Conservation (phyloP, 2,888 invertebrate species). For the Trachelus iudaicus region DNA sequence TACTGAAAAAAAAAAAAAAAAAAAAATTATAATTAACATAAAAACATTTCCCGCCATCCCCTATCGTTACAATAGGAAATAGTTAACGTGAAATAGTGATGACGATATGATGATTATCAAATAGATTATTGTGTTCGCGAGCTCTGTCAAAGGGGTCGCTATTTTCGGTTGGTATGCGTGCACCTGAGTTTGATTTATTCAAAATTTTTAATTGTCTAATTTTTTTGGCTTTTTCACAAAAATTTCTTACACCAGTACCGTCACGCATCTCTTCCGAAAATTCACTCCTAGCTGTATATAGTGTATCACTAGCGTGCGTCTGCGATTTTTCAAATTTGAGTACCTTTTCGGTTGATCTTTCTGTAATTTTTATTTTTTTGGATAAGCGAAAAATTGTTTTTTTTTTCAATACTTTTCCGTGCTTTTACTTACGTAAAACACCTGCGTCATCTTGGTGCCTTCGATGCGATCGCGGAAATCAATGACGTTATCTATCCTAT, state of each 20-base stretch:
- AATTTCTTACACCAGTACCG: too few species aligned
- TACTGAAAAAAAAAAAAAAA: background rate
- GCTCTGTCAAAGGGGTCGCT: constrained; percentile 38
- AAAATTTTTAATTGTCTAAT: too few species aligned
- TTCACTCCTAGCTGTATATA: constrained; percentile 40
- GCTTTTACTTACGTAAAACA: too few species aligned
- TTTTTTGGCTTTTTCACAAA: too few species aligned
- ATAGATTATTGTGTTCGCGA: constrained; percentile 56
- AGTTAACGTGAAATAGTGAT: constrained; percentile 36
- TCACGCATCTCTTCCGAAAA: too few species aligned
- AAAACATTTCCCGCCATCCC: constrained; percentile 14
- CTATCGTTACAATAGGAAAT: constrained; percentile 46
- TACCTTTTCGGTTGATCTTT: background rate
- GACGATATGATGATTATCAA: constrained; percentile 45
- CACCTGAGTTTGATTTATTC: background rate
- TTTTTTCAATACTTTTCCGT: too few species aligned
- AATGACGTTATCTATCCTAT: background rate
- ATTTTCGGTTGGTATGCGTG: background rate
- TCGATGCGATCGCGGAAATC: background rate
- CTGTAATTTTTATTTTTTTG: too few species aligned
- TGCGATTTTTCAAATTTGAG: background rate
- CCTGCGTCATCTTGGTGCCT: background rate
- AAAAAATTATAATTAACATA: background rate
- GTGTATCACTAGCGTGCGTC: constrained; percentile 33
- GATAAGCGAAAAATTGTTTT: too few species aligned